Conservation (phyloP, 2,888 invertebrate genomes). For the Scelioninae gen. 1 region DNA sequence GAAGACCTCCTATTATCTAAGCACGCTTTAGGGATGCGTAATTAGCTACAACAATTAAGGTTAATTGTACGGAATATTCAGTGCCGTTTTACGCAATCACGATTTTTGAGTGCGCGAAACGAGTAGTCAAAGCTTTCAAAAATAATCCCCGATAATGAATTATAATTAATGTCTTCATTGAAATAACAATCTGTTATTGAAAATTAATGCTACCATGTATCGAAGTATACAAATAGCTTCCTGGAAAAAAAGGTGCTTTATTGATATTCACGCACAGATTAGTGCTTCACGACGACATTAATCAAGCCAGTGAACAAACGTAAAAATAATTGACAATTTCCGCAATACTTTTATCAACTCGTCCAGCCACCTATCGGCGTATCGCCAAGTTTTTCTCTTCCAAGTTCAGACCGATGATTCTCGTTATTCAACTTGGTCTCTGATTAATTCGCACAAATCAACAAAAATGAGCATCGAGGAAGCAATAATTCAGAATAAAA, state of each 20-base stretch:
- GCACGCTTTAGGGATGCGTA: conserved; percentile 69
- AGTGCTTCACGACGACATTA: conserved; percentile 49
- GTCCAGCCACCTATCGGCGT: conserved; percentile 35
- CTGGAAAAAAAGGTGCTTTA: conserved; percentile 39
- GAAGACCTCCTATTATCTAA: conserved; percentile 71
- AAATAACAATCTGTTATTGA: conserved; percentile 36
- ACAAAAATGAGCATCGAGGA: conserved; percentile 35
- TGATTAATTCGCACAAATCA: conserved; percentile 41
- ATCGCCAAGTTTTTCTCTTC: conserved; percentile 29
- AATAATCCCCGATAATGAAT: conserved; percentile 32
- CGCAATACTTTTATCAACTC: conserved; percentile 59
- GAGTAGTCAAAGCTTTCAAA: conserved; percentile 10
- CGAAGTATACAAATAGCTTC: conserved; percentile 41
- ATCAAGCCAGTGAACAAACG: conserved; percentile 31
- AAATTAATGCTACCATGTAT: conserved; percentile 33
- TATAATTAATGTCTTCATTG: conserved; percentile 17
- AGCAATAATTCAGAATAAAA: conserved; percentile 37
- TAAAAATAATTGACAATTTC: conserved; percentile 53
- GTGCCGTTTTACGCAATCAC: conserved; percentile 7
- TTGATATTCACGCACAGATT: conserved; percentile 52
- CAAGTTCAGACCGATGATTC: conserved; percentile 35
- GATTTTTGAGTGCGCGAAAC: background rate
- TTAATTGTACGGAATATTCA: conserved; percentile 69
- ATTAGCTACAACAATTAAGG: conserved; percentile 75
- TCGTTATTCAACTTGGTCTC: conserved; percentile 46